phyloP scores from a whole-genome alignment of 2,113 vertebrate genomes.

The Ceratotherium simum region DNA sequence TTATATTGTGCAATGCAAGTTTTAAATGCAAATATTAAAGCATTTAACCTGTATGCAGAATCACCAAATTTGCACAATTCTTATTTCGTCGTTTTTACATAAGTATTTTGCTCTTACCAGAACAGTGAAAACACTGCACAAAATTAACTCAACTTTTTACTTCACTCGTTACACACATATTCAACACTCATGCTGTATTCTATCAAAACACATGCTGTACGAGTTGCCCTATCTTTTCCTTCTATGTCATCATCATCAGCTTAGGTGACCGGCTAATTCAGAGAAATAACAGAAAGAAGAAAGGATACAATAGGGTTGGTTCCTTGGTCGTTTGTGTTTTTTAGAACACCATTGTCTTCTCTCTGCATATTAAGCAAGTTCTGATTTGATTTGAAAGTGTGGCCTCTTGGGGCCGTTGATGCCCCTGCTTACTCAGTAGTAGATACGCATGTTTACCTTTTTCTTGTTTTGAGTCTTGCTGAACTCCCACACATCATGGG shows the following conservation, averaged over 20 bases:
- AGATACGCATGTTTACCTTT: neutral
- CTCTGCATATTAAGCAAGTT: neutral
- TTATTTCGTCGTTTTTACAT: neutral
- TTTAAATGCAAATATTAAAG: constrained; percentile 4
- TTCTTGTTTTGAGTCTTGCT: neutral
- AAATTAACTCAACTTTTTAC: neutral
- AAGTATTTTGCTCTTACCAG: neutral
- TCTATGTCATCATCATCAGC: neutral
- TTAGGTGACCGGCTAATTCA: neutral
- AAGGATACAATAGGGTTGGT: neutral
- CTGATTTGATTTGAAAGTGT: neutral
- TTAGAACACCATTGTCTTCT: neutral
- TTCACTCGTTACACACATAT: neutral
- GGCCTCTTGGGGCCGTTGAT: neutral
- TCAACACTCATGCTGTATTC: neutral
- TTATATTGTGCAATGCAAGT: neutral
- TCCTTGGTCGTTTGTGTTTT: neutral
- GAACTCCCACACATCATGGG: no score
- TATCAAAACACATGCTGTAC: no score
- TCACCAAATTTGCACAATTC: neutral
- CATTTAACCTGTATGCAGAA: neutral
- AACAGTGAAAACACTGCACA: neutral
- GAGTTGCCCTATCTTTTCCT: neutral
- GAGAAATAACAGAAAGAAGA: neutral
- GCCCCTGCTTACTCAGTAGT: neutral